Evolutionary conservation across 2,113 vertebrate genomes (phyloP), one percentile per base, ranked within the genome.

Genomic region (Scopus umbretta): DNA sequence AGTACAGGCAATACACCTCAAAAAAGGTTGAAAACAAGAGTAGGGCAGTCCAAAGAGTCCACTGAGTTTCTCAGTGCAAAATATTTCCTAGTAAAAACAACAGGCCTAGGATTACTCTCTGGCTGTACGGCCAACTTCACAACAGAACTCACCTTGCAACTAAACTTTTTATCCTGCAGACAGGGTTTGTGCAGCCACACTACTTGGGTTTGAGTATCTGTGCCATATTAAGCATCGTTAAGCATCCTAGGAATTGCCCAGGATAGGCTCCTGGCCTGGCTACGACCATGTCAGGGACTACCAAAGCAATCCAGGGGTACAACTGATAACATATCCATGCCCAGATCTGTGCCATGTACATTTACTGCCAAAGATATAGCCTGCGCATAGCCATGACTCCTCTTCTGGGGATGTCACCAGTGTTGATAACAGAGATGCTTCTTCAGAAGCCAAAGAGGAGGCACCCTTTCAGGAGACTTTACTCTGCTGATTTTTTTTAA

Each of bases 241-340:
- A n/a, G n/a, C n/a, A n/a, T n/a, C n/a, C 47, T 9, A 32, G 53
- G 59, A 73, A 68, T 17, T 27, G 17, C 20, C 45, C 25, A 27
- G 66, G 61, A 50, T 3, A 68, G 66, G 65, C 82, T 50, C 10
- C 26, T 79, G 52, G 52, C 52, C 58, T 23, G 58, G 58, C 43
- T 70, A 21, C 7, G 0, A 29, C 26, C 63, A 26, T 4, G 11
- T 4, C 38, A 43, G 43, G 19, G 63, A 42, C n/a, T 15, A 27
- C 30, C 30, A 72, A 53, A 80, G 52, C 38, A 71, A 22, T 20
- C 15, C 50, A 59, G 30, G 0, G 0, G 17, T 7, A 50, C 0
- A 1, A 58, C 29, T 27, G 17, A 16, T 23, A 7, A 7, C 18
- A 22, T 9, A 30, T 13, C 16, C 9, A 5, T 25, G 25, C 38